A percentile compares a stretch with the other conserved stretches of the same genome.
phyloP scores from a whole-genome alignment of 2,797 vertebrate genomes.

The Sebastiscus albofasciatus region DNA sequence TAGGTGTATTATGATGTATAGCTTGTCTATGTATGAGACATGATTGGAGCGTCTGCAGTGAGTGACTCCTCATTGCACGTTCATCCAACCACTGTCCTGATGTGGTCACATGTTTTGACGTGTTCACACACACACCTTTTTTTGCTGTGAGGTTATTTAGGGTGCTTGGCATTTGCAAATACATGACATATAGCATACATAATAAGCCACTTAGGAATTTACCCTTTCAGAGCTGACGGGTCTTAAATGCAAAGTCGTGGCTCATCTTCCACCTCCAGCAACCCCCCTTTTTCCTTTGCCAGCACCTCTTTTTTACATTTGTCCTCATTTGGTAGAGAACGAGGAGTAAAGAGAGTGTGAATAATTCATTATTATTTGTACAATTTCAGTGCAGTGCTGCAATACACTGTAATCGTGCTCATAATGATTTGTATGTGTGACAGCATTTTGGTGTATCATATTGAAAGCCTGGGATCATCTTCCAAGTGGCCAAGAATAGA shows the following conservation, averaged over 20 bases:
- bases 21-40: background rate
- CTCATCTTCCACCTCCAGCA: conserved; percentile 14
- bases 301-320: background rate
- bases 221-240: conserved; percentile 25
- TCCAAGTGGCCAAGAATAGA: conserved; percentile 66
- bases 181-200: conserved; percentile 16
- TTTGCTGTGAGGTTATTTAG: conserved; percentile 8
- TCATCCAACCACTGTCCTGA: background rate
- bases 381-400: background rate
- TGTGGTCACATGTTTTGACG: background rate
- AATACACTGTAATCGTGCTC: background rate
- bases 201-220: conserved; percentile 23
- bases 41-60: background rate
- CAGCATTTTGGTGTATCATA: conserved; percentile 27
- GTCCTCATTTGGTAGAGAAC: background rate
- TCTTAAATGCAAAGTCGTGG: conserved; percentile 4
- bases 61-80: background rate
- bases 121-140: background rate
- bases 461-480: conserved; percentile 56
- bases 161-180: conserved; percentile 10
- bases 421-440: conserved; percentile 18
- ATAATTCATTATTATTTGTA: background rate
- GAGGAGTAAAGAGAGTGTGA: background rate
- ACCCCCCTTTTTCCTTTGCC: background rate
- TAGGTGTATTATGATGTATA: background rate